Conservation (phyloP, 1,140 invertebrate species). For the Chironomus tepperi region DNA sequence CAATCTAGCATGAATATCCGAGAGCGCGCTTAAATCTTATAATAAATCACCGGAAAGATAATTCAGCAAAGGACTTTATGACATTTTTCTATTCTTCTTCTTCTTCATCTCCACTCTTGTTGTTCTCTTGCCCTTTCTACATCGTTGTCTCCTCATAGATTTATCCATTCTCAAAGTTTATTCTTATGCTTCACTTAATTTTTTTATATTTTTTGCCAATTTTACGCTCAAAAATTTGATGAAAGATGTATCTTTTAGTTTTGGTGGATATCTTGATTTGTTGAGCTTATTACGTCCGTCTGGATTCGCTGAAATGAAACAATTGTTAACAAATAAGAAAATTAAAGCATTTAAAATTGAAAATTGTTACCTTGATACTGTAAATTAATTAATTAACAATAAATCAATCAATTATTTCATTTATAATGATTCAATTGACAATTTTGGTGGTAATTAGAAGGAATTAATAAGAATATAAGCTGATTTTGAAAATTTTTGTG, state of each 20-base stretch:
- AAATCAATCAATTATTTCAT: no score
- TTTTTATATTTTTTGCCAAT: background rate
- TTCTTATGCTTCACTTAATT: background rate
- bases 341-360: no score
- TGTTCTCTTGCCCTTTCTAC: background rate
- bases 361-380: no score
- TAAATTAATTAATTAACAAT: no score
- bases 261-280: background rate
- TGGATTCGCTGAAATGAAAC: background rate
- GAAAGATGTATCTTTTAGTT: background rate
- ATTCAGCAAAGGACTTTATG: background rate
- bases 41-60: slow-evolving; percentile 13
- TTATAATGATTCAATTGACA: no score
- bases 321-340: no score
- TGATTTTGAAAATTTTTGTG: no score
- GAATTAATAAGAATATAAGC: no score
- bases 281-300: background rate
- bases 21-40: background rate
- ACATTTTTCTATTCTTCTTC: background rate
- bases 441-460: no score
- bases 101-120: no score
- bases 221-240: slow-evolving; percentile 22
- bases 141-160: no score
- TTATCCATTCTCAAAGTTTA: no score
- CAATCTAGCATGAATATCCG: background rate